Evolutionary conservation across 2,113 vertebrate species (phyloP).

Genomic region (Leiothrix lutea): DNA sequence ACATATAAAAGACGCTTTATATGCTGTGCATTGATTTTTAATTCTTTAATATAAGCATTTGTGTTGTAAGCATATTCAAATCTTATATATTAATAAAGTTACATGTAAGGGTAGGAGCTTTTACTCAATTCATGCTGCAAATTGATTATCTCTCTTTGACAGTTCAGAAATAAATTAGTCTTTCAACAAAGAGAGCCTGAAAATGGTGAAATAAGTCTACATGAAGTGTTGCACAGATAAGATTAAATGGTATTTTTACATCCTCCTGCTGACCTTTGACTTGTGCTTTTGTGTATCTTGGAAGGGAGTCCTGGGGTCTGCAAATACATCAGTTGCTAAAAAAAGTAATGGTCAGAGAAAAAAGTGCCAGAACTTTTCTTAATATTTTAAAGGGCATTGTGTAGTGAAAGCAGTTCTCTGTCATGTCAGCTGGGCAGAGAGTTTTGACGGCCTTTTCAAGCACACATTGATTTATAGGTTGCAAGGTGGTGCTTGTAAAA

Average conservation of each 20-base stretch:
- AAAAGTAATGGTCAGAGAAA: conserved; percentile 42
- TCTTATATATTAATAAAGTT: not conserved
- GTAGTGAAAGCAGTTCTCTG: not conserved
- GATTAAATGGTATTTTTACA: conserved; percentile 77
- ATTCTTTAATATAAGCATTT: not conserved
- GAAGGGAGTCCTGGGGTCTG: conserved; percentile 54
- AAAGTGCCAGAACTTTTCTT: not conserved
- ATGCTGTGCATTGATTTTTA: not conserved
- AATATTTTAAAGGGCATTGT: not conserved
- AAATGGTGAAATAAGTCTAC: conserved; percentile 52
- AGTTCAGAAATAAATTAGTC: conserved; percentile 28
- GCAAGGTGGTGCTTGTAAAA: not conserved
- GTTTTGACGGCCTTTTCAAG: not conserved
- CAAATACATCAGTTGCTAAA: conserved; percentile 53
- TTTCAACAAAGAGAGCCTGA: conserved; percentile 29
- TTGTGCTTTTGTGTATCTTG: conserved; percentile 67
- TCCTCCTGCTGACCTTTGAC: conserved; percentile 68
- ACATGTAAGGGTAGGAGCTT: not conserved
- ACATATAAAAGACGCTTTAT: not conserved
- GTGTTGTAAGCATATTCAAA: not conserved
- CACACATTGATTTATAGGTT: not conserved
- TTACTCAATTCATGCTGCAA: not conserved
- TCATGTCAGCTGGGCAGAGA: not conserved
- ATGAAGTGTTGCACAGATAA: conserved; percentile 66
- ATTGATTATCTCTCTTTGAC: not conserved